A percentile compares a stretch with the other conserved stretches of the same genome.
Conservation (phyloP, 2,797 vertebrate species). For the Odontamblyopus rebecca region DNA sequence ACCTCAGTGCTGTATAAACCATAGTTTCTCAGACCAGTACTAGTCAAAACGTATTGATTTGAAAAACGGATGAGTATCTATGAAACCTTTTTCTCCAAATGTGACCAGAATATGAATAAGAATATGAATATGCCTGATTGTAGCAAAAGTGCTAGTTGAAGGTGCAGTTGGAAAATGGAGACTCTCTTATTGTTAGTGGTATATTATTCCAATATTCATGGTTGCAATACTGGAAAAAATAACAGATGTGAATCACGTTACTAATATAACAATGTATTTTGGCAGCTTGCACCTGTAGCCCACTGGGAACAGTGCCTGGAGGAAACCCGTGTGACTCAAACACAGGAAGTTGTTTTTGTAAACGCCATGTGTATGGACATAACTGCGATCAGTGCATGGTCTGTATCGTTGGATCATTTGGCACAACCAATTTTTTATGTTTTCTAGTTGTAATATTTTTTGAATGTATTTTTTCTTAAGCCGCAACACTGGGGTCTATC, state of each 20-base stretch:
- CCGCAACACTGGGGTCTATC: constrained; percentile 93
- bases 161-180: neutral
- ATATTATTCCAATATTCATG: neutral
- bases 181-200: neutral
- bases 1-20: too few species aligned
- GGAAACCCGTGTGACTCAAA: constrained; percentile 84
- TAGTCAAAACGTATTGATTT: too few species aligned
- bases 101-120: too few species aligned
- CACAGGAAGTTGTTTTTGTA: constrained; percentile 92
- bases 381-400: constrained; percentile 90
- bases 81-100: too few species aligned
- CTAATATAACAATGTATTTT: constrained; percentile 34
- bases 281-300: constrained; percentile 89
- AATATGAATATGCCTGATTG: neutral
- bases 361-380: constrained; percentile 87
- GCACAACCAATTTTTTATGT: neutral
- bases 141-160: neutral
- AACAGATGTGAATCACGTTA: neutral
- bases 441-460: neutral
- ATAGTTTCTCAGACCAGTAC: too few species aligned
- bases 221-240: neutral
- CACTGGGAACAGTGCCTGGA: constrained; percentile 87
- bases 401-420: constrained; percentile 36
- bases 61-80: too few species aligned
- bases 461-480: constrained; percentile 58